Evolutionary conservation across 2,888 invertebrate genomes (phyloP), one percentile per base, ranked within the genome.

Genomic region (Latheticus oryzae): DNA sequence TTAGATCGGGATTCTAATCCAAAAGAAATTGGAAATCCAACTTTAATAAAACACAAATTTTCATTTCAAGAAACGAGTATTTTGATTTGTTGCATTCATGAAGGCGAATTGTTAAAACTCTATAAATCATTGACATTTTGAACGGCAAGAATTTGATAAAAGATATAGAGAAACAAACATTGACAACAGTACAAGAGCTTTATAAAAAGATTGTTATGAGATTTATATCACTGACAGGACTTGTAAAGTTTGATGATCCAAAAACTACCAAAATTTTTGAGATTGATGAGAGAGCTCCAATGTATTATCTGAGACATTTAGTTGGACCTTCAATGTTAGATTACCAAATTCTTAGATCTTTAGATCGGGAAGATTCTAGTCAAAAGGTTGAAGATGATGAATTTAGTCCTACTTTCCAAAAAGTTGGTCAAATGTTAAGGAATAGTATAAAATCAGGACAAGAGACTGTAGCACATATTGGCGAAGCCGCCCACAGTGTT

Each of bases 221-320:
- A 23, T 56, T 50, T 8, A 42, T 63, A 12, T 55, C 63, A 4
- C n/a, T 69, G 28, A 58, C 53, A 35, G 62, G 58, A 11, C 42
- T 73, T 11, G 64, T 68, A 1, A 72, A 71, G 60, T 38, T 79
- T 1, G 76, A 79, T 59, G 64, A 78, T 30, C 67, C 73, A n/a
- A 76, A 76, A 68, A 77, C 78, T 0, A 70, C 75, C 0, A 75
- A 68, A 54, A 70, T 74, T 17, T 67, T 74, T n/a, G 73, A 78
- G 37, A 75, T 77, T 55, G 73, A 76, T 43, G 68, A 76, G 48
- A 67, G 68, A 5, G 72, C 76, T 1, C 79, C 79, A 2, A 63
- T 78, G 62, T 75, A 71, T 48, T 78, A 79, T 48, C 60, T 78
- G 9, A 69, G 71, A 38, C 75, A 77, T 47, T 66, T 76, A 56